These are phyloP conservation scores for Eptesicus fuscus DNA, from an alignment of 2,113 vertebrate species.

Conservation along the genomic window DNA sequence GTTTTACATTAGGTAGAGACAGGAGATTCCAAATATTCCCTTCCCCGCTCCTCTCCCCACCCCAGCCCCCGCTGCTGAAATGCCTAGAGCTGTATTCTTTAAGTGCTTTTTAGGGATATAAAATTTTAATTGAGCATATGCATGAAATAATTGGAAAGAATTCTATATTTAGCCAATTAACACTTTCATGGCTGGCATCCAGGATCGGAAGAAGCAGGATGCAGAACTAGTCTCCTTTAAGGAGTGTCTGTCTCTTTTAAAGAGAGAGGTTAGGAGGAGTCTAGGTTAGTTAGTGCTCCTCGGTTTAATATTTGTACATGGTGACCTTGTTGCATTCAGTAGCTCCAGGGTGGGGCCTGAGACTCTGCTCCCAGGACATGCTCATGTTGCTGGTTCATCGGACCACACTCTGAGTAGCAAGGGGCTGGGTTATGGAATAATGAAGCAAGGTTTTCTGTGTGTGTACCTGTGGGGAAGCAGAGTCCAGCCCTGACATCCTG, in stretches of 20 bases:
- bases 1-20: not conserved
- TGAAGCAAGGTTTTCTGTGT: not conserved
- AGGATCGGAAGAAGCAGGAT: not conserved
- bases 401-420: not conserved
- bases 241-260: not conserved
- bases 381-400: not conserved
- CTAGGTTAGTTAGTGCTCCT: not conserved
- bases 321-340: not conserved
- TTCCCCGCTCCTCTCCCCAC: rapidly evolving
- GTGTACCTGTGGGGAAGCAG: rapidly evolving
- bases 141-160: not conserved
- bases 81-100: not conserved
- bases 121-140: not conserved
- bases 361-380: not conserved
- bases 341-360: not conserved
- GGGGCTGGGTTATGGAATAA: rapidly evolving
- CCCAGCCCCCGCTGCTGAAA: not conserved
- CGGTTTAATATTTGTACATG: not conserved
- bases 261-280: not conserved
- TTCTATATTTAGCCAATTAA: not conserved
- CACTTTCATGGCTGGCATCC: not conserved
- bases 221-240: not conserved
- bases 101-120: not conserved
- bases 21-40: not conserved
- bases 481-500: not conserved